phyloP scores from a whole-genome alignment of 2,888 invertebrate species.

The Desoria tigrina region DNA sequence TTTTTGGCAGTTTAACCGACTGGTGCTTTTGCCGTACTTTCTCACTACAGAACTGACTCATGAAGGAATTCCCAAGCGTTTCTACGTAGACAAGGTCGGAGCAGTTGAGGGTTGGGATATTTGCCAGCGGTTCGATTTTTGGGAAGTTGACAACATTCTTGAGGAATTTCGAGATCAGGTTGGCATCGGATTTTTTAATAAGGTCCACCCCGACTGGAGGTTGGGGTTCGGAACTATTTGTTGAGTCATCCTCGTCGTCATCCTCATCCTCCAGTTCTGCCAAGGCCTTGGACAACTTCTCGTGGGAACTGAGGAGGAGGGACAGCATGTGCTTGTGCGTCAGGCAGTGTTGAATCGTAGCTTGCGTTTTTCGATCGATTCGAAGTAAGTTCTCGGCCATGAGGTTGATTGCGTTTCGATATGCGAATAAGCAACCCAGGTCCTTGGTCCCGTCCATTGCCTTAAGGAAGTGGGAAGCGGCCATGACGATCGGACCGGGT shows the following conservation, averaged over 20 bases:
- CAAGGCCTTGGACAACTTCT: conserved; percentile 40
- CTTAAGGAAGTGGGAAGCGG: conserved; percentile 43
- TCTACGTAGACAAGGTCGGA: conserved; percentile 46
- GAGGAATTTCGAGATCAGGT: conserved; percentile 41
- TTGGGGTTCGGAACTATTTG: background rate
- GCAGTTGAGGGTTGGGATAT: conserved; percentile 46
- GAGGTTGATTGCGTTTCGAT: conserved; percentile 40
- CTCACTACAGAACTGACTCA: conserved; percentile 43
- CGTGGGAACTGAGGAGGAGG: conserved; percentile 39
- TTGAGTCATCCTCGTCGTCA: conserved; percentile 1
- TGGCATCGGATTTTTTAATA: conserved; percentile 38
- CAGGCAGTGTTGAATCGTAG: conserved; percentile 43
- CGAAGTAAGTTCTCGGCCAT: conserved; percentile 44
- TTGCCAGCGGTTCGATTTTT: conserved; percentile 47
- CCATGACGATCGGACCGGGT: conserved; percentile 46
- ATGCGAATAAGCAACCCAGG: conserved; percentile 35
- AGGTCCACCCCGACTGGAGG: conserved; percentile 20
- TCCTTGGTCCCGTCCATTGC: conserved; percentile 39
- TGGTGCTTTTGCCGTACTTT: conserved; percentile 39
- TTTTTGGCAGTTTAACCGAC: conserved; percentile 36
- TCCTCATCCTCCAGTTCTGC: background rate
- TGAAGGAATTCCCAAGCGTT: conserved; percentile 40
- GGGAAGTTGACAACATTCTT: conserved; percentile 48
- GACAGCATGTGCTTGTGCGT: conserved; percentile 49
- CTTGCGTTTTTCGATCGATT: conserved; percentile 40